A percentile compares a stretch with the other conserved stretches of the same genome.
These are phyloP conservation scores for Agrilus biguttatus DNA, from an alignment of 2,888 invertebrate genomes.

Conservation along the genomic window DNA sequence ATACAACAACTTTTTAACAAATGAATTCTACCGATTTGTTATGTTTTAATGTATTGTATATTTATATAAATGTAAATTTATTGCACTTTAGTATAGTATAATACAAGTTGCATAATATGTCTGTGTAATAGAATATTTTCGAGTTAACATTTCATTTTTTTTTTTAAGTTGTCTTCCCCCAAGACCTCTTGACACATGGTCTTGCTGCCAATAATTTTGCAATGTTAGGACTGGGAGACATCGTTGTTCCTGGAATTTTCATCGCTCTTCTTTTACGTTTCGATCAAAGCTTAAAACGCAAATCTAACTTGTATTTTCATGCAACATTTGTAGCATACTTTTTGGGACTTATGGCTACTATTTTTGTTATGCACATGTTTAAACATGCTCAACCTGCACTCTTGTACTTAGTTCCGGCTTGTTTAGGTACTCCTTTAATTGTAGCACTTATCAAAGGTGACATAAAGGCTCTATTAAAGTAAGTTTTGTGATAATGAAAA, in stretches of 20 bases:
- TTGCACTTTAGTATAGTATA: too few species aligned
- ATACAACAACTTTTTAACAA: neutral
- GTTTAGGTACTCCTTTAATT: conserved; percentile 79
- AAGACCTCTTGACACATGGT: conserved; percentile 90
- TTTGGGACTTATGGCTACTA: conserved; percentile 82
- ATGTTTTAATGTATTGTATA: too few species aligned
- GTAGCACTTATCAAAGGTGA: conserved; percentile 85
- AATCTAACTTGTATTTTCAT: conserved; percentile 76
- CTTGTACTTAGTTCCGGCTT: conserved; percentile 92
- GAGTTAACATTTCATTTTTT: conserved; percentile 4
- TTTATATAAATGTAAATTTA: too few species aligned
- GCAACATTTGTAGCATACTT: conserved; percentile 88
- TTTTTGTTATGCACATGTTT: conserved; percentile 95
- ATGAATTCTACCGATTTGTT: neutral
- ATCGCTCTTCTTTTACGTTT: conserved; percentile 92
- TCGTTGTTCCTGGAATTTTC: conserved; percentile 98
- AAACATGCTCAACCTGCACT: conserved; percentile 98
- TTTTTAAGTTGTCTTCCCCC: conserved; percentile 86
- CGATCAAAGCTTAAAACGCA: conserved; percentile 76
- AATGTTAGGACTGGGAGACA: conserved; percentile 97
- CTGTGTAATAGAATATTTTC: neutral
- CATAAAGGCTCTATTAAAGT: conserved; percentile 78
- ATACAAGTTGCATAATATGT: too few species aligned
- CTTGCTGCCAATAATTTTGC: conserved; percentile 86
- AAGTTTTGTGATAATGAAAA: conserved; percentile 30